Base-by-base conservation (phyloP, 1,140 invertebrate species). In the Zaprionus kolodkinae region DNA sequence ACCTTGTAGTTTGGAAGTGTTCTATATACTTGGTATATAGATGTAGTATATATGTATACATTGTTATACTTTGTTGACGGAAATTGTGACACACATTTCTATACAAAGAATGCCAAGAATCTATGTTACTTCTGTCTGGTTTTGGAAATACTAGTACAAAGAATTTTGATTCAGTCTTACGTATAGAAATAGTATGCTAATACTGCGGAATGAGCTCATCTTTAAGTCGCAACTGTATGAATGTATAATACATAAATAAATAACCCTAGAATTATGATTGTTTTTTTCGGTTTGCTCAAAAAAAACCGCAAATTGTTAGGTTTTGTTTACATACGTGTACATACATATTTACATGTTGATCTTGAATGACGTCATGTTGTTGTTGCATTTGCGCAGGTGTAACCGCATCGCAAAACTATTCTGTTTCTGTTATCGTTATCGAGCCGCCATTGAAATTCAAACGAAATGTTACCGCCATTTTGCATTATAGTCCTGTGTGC, bases 1-100 rank as follows among this genome's bases (percentile, higher is more conserved):
- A 40, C 36, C 27, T 61, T 61, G 35, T 61, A 54, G 11, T 78
- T 72, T 81, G 65, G 60, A 78, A 52, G 6, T 61, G 21, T 13
- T 43, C 33, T 15, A 52, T 64, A 52, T 64, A 21, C 17, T 38
- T 59, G 27, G 12, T 21, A 30, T 33, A 33, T 67, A 35, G 59
- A n/a, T 54, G 6, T 35, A n/a, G 25, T 45, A n/a, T 21, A 30
- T 57, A 30, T 35, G 1, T 55, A 48, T 27, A 67, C 60, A 71
- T 56, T 79, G 70, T 75, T 82, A 67, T 35, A 57, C 36, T 13
- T 57, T 52, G 33, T 57, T 45, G 40, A 43, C 81, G 82, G 71
- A 81, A 81, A 73, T 64, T 72, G 81, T 81, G 82, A 85, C 82
- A 87, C 79, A 86, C 67, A 81, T 61, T 30, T 55, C 13, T 61